phyloP scores from a whole-genome alignment of 2,797 vertebrate genomes.

The Lemur catta region DNA sequence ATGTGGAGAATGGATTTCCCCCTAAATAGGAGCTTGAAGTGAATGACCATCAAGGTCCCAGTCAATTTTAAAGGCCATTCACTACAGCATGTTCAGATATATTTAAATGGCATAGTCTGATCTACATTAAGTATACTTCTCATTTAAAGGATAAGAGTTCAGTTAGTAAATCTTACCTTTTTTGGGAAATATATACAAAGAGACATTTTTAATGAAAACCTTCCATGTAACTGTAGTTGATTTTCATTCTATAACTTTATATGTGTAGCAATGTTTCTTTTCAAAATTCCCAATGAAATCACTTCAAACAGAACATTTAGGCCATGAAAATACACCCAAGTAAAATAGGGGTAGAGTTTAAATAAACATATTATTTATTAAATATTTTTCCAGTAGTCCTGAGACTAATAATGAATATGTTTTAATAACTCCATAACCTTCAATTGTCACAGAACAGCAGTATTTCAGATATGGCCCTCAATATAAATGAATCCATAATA shows the following conservation, averaged over 20 bases:
- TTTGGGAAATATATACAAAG: neutral
- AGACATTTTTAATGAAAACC: neutral
- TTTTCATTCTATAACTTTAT: neutral
- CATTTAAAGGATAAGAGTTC: neutral
- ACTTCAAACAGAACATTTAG: neutral
- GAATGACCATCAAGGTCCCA: neutral
- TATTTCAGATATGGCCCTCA: neutral
- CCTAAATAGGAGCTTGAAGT: neutral
- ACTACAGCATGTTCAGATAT: neutral
- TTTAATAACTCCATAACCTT: neutral
- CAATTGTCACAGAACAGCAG: neutral
- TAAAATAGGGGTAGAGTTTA: neutral
- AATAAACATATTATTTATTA: neutral
- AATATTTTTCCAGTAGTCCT: neutral
- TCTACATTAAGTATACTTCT: neutral
- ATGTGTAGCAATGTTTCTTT: neutral
- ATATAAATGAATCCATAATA: neutral
- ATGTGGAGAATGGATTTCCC: neutral
- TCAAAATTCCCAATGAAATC: conserved; percentile 5
- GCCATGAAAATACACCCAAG: neutral
- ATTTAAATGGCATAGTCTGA: neutral
- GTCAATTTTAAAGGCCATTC: neutral
- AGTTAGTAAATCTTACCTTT: neutral
- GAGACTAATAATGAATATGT: neutral
- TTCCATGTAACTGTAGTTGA: neutral